phyloP scores from a whole-genome alignment of 92 coral and sea anemone species.

The Actinernus sp. region DNA sequence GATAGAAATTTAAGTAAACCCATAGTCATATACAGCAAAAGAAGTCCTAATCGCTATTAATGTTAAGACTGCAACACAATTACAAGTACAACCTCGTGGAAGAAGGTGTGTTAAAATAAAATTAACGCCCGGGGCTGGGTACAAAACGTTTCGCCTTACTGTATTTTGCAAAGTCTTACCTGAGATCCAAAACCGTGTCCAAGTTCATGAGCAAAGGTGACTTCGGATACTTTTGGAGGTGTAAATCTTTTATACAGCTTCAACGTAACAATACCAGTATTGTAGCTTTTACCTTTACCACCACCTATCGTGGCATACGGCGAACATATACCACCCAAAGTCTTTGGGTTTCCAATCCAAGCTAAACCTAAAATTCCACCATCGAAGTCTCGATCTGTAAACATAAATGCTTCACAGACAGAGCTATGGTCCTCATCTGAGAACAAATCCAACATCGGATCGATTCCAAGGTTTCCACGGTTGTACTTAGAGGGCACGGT shows the following conservation, averaged over 20 bases:
- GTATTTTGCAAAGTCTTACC: too few relatives aligned
- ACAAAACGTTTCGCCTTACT: too few relatives aligned
- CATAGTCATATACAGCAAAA: too few relatives aligned
- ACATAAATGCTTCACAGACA: slow-evolving; percentile 94
- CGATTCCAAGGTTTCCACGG: slow-evolving; percentile 79
- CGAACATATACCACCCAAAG: slow-evolving; percentile 91
- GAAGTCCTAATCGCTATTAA: too few relatives aligned
- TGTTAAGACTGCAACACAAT: too few relatives aligned
- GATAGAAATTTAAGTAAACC: too few relatives aligned
- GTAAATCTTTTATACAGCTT: slow-evolving; percentile 83
- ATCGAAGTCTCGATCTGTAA: slow-evolving; percentile 94
- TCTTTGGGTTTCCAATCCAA: slow-evolving; percentile 84
- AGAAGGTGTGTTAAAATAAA: too few relatives aligned
- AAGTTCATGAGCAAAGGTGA: slow-evolving; percentile 96
- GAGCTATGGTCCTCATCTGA: slow-evolving; percentile 60
- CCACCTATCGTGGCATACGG: slow-evolving; percentile 18
- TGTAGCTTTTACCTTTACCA: slow-evolving; percentile 75
- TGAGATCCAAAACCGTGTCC: slow-evolving; percentile 98
- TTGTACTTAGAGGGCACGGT: slow-evolving; percentile 61
- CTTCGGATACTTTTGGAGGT: slow-evolving; percentile 94
- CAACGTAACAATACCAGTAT: slow-evolving; percentile 89
- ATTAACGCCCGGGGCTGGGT: too few relatives aligned
- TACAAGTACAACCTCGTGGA: too few relatives aligned
- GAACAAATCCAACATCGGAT: slow-evolving; percentile 81
- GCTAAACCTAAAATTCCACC: slow-evolving; percentile 98